These are phyloP conservation scores for Ryuthela nishihirai DNA, from an alignment of 2,888 invertebrate species.

Conservation along the genomic window DNA sequence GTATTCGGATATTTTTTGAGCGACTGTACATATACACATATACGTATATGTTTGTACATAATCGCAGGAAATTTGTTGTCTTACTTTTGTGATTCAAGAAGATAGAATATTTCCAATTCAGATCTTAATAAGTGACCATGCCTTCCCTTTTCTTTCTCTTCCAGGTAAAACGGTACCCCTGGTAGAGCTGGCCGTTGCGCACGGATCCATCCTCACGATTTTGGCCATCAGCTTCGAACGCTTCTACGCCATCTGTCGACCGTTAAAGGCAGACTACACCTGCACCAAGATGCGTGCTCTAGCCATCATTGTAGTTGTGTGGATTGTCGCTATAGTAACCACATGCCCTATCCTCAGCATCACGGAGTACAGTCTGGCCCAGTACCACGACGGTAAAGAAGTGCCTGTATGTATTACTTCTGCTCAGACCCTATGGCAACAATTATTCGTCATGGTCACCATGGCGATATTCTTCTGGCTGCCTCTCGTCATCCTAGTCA, in stretches of 20 bases:
- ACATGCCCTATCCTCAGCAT: slow-evolving; percentile 75
- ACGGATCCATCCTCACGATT: slow-evolving; percentile 87
- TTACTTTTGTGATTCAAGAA: no score
- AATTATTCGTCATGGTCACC: slow-evolving; percentile 67
- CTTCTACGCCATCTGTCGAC: slow-evolving; percentile 88
- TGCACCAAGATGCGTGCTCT: slow-evolving; percentile 50
- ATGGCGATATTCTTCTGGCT: slow-evolving; percentile 79
- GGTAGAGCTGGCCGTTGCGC: slow-evolving; percentile 85
- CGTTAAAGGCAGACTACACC: slow-evolving; percentile 64
- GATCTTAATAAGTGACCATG: neutral
- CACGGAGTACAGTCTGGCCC: slow-evolving; percentile 68
- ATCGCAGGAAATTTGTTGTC: no score
- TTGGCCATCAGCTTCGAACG: slow-evolving; percentile 89
- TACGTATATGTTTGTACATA: no score
- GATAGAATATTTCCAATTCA: no score
- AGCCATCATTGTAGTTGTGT: slow-evolving; percentile 48
- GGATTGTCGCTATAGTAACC: slow-evolving; percentile 48
- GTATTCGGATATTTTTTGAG: no score
- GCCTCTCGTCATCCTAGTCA: slow-evolving; percentile 72
- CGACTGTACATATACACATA: no score
- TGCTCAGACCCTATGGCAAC: slow-evolving; percentile 71
- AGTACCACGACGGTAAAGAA: slow-evolving; percentile 66
- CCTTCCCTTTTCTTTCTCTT: slow-evolving; percentile 49
- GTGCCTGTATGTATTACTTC: slow-evolving; percentile 75
- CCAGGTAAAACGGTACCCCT: slow-evolving; percentile 89